phyloP scores from a whole-genome alignment of 2,797 vertebrate genomes.

The Parauchenoglanis punctatus region DNA sequence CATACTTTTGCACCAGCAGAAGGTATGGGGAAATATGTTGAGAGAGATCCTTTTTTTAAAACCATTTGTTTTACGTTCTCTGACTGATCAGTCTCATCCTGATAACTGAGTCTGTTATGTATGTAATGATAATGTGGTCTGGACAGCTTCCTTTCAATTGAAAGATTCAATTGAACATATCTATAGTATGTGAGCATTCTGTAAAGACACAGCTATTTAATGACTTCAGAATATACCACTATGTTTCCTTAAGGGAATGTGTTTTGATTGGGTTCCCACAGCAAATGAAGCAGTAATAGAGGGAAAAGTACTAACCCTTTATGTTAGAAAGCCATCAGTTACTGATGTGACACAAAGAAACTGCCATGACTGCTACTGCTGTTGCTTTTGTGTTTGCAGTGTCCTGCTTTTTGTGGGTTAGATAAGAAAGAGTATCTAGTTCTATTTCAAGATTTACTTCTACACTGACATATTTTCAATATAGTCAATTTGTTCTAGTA shows the following conservation, averaged over 20 bases:
- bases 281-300: neutral
- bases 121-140: neutral
- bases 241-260: neutral
- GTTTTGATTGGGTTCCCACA: neutral
- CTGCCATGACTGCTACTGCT: neutral
- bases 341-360: too few species aligned
- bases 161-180: neutral
- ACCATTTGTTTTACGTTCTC: neutral
- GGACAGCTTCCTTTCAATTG: neutral
- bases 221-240: neutral
- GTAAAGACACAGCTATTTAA: neutral
- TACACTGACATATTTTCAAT: neutral
- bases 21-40: neutral
- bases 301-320: neutral
- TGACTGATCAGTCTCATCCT: neutral
- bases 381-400: neutral
- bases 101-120: neutral
- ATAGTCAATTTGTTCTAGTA: too few species aligned
- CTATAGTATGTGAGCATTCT: neutral
- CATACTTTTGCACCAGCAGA: neutral
- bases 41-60: neutral
- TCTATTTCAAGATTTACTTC: neutral
- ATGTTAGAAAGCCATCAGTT: neutral
- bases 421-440: neutral
- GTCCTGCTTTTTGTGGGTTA: neutral